Conservation (phyloP, 2,888 invertebrate species). For the Steinernema scapterisci region DNA sequence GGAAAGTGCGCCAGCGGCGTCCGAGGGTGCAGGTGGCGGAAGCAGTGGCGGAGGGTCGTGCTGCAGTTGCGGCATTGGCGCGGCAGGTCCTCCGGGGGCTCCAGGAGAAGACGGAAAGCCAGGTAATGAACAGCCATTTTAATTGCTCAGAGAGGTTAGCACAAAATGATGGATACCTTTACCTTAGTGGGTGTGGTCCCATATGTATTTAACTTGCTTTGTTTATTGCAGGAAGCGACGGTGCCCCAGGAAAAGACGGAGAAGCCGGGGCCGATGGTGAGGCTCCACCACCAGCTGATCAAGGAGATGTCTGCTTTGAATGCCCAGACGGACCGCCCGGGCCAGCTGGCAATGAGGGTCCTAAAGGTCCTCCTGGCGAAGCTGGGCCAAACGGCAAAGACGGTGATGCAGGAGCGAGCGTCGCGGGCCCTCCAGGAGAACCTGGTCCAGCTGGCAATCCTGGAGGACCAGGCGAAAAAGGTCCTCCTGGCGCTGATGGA, state of each 20-base stretch:
- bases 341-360: slow-evolving; percentile 20
- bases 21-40: background rate
- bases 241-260: slow-evolving; percentile 33
- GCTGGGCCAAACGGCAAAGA: slow-evolving; percentile 31
- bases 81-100: slow-evolving; percentile 28
- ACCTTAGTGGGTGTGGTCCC: no score
- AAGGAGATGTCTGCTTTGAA: slow-evolving; percentile 33
- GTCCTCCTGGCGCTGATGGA: slow-evolving; percentile 1
- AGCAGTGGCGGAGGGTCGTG: background rate
- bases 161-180: no score
- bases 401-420: background rate
- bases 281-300: slow-evolving; percentile 21
- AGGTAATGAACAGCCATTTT: background rate
- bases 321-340: slow-evolving; percentile 35
- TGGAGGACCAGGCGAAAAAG: slow-evolving; percentile 8
- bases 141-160: no score
- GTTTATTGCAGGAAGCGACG: background rate
- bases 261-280: slow-evolving; percentile 29
- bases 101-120: slow-evolving; percentile 27
- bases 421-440: slow-evolving; percentile 42
- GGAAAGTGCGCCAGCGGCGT: background rate
- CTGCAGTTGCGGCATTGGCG: slow-evolving; percentile 27
- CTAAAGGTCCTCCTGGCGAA: slow-evolving; percentile 14
- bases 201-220: no score
- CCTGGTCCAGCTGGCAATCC: background rate